Evolutionary conservation across 2,797 vertebrate species (phyloP).

Genomic region (Thamnophis elegans): DNA sequence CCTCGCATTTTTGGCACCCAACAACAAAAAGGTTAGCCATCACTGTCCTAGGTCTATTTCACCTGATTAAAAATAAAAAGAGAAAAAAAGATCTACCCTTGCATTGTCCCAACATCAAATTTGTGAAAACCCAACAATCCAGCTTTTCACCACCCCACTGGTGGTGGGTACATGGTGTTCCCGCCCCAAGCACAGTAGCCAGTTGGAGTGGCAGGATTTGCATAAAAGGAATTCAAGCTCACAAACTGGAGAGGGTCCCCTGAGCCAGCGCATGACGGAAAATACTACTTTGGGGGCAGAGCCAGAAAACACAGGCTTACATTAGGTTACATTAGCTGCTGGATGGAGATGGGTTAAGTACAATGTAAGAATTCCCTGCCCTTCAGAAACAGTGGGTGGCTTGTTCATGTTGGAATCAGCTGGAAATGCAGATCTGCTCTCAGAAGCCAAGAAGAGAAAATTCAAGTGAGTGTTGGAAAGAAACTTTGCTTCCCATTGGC

Average conservation of each 20-base stretch:
- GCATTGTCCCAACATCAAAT: background rate
- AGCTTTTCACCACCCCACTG: background rate
- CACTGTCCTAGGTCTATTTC: background rate
- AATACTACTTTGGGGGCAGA: background rate
- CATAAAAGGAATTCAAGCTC: background rate
- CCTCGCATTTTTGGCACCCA: no score
- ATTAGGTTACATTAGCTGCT: background rate
- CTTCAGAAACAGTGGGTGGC: slow-evolving; percentile 20
- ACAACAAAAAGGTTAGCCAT: no score
- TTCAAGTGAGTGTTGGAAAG: background rate
- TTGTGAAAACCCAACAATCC: background rate
- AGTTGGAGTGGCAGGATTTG: background rate
- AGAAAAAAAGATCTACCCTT: background rate
- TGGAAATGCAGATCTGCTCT: background rate
- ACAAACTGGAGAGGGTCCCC: background rate
- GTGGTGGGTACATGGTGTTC: background rate
- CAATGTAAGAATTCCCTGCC: background rate
- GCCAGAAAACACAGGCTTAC: background rate
- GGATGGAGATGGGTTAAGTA: background rate
- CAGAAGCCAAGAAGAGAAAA: background rate
- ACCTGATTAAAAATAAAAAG: background rate
- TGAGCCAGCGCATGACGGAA: background rate
- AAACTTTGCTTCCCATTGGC: background rate
- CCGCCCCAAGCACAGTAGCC: background rate
- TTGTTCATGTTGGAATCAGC: background rate